phyloP scores from a whole-genome alignment of 2,888 invertebrate species.

The Liodrosophila aerea region DNA sequence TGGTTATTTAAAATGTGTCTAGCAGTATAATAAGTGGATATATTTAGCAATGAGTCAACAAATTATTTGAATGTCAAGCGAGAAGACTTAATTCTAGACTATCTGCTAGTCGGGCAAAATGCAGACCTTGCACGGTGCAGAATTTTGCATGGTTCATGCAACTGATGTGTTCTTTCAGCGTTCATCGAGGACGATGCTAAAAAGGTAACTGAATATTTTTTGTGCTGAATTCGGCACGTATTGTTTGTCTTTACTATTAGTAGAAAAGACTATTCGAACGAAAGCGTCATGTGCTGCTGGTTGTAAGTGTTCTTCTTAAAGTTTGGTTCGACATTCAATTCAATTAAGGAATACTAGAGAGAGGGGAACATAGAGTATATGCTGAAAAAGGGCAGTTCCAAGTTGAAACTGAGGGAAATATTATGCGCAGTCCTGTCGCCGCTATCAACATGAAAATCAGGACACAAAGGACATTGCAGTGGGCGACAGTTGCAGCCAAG shows the following conservation, averaged over 20 bases:
- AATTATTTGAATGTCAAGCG: too few species aligned
- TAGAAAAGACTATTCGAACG: not conserved
- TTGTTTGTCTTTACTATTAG: conserved; percentile 48
- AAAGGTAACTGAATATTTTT: not conserved
- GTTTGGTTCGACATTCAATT: not conserved
- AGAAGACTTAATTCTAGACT: not conserved
- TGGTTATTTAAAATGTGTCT: too few species aligned
- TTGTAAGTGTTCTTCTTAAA: not conserved
- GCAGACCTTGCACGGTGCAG: not conserved
- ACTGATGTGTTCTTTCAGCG: conserved; percentile 10
- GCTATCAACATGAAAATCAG: conserved; percentile 29
- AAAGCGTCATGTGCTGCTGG: not conserved
- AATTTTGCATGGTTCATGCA: conserved; percentile 20
- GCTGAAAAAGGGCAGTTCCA: not conserved
- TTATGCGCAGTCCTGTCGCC: conserved; percentile 24
- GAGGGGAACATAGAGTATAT: not conserved
- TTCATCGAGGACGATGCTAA: not conserved
- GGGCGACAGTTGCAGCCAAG: conserved; percentile 61
- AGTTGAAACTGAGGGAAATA: conserved; percentile 2
- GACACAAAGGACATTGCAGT: conserved; percentile 53
- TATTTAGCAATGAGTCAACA: too few species aligned
- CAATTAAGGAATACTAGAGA: conserved; percentile 48
- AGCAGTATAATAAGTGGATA: too few species aligned
- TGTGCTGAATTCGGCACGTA: conserved; percentile 35
- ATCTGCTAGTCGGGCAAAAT: not conserved